Conservation (phyloP, 1,140 invertebrate genomes). For the Leptinotarsa lineolata region DNA sequence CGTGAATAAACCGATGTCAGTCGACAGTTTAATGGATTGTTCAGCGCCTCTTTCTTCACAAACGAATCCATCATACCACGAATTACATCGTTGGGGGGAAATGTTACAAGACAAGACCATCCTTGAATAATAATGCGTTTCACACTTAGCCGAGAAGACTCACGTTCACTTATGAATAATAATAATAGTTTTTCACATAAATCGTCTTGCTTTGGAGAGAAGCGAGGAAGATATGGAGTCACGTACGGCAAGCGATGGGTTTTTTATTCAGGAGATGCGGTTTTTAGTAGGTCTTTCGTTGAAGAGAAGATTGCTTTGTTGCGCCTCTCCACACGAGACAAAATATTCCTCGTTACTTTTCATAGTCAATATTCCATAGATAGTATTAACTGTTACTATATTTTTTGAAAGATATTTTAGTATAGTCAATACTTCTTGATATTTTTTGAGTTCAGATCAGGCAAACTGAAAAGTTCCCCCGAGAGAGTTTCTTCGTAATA, state of each 20-base stretch:
- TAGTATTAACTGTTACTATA: too few species aligned
- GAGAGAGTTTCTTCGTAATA: too few species aligned
- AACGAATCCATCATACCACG: not conserved
- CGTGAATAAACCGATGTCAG: not conserved
- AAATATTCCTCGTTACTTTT: too few species aligned
- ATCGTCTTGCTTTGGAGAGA: not conserved
- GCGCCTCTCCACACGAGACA: too few species aligned
- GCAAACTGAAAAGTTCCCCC: too few species aligned
- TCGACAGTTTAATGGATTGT: not conserved
- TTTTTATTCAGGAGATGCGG: not conserved
- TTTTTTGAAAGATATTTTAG: too few species aligned
- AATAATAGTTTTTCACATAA: constrained; percentile 9
- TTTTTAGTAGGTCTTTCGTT: too few species aligned
- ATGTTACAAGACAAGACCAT: not conserved
- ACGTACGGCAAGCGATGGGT: not conserved
- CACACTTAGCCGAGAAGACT: not conserved
- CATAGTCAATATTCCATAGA: too few species aligned
- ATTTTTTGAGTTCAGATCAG: too few species aligned
- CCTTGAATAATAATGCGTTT: constrained; percentile 5
- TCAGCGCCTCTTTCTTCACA: not conserved
- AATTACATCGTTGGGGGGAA: not conserved
- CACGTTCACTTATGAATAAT: constrained; percentile 2
- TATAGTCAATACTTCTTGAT: too few species aligned
- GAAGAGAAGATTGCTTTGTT: too few species aligned
- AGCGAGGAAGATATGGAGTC: not conserved